These are phyloP conservation scores for Nudaria mundana DNA, from an alignment of 2,888 invertebrate genomes.

Conservation along the genomic window DNA sequence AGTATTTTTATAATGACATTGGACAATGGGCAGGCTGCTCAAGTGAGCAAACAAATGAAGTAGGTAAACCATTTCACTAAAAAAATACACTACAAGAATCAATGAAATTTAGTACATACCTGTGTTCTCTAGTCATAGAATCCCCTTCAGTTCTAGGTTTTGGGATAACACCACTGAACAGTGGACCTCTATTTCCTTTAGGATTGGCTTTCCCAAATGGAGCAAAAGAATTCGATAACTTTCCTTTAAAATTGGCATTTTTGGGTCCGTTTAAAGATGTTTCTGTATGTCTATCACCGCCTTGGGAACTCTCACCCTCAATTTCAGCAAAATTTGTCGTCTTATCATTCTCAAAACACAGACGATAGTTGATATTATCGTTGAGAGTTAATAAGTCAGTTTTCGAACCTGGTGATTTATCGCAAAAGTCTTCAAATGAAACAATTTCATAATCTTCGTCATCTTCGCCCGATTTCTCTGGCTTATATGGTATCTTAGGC, in stretches of 20 bases:
- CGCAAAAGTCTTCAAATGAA: constrained; percentile 82
- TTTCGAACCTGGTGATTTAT: constrained; percentile 74
- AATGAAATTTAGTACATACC: constrained; percentile 38
- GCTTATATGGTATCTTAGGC: constrained; percentile 74
- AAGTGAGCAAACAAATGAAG: too few relatives aligned
- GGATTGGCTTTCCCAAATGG: constrained; percentile 60
- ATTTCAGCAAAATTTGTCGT: constrained; percentile 47
- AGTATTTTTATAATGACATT: too few relatives aligned
- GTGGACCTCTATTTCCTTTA: constrained; percentile 46
- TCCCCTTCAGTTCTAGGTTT: constrained; percentile 57
- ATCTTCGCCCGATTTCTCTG: constrained; percentile 60
- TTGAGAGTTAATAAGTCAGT: constrained; percentile 79
- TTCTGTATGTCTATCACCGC: constrained; percentile 56
- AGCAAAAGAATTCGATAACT: constrained; percentile 57
- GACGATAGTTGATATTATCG: constrained; percentile 76
- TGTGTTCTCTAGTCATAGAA: constrained; percentile 54
- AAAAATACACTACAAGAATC: not conserved
- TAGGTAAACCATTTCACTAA: not conserved
- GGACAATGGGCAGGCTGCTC: too few relatives aligned
- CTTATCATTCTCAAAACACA: constrained; percentile 69
- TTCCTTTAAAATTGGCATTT: constrained; percentile 55
- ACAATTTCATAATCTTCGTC: constrained; percentile 78
- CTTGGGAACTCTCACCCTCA: constrained; percentile 60
- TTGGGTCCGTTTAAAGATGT: constrained; percentile 66
- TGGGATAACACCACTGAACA: constrained; percentile 65